Percentiles rank a stretch among this genome's conserved stretches.
Evolutionary conservation across 2,113 vertebrate genomes (phyloP).

Genomic region (Alaudala cheleensis): DNA sequence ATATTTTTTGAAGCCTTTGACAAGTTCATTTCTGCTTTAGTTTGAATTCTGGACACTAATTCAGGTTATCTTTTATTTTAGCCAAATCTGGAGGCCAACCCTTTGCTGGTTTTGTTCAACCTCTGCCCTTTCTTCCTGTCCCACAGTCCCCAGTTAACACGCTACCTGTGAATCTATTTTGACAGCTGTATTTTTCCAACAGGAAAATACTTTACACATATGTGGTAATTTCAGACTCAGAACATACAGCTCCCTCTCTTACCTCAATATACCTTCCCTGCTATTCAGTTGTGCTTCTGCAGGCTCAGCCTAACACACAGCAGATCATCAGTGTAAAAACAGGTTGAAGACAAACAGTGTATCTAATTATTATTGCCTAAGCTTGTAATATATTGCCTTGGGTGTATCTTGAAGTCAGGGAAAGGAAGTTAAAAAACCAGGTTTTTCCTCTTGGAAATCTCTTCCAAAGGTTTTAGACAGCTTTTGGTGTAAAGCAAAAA

Average conservation of each 20-base stretch:
- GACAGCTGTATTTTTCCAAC: conserved; percentile 46
- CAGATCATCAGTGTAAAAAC: neutral
- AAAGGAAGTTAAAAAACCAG: conserved; percentile 7
- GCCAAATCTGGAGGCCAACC: conserved; percentile 22
- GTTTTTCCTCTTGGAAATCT: conserved; percentile 8
- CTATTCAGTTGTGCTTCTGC: neutral
- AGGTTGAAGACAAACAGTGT: neutral
- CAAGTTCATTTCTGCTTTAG: conserved; percentile 31
- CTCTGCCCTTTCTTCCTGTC: conserved; percentile 27
- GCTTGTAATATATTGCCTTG: conserved; percentile 5
- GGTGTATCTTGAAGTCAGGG: neutral
- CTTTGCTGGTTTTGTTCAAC: conserved; percentile 16
- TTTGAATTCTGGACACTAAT: conserved; percentile 23
- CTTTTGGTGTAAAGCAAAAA: conserved; percentile 40
- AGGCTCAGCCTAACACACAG: neutral
- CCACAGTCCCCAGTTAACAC: neutral
- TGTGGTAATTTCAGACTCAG: neutral
- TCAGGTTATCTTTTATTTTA: conserved; percentile 30
- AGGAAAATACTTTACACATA: conserved; percentile 18
- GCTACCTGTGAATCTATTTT: conserved; percentile 47
- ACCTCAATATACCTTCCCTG: neutral
- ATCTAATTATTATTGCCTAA: neutral
- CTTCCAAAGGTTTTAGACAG: conserved; percentile 26
- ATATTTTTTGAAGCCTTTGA: conserved; percentile 35
- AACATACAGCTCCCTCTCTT: neutral